A percentile compares a stretch with the other conserved stretches of the same genome.
Evolutionary conservation across 2,888 invertebrate species (phyloP).

Genomic region (Lasioglossum morio): DNA sequence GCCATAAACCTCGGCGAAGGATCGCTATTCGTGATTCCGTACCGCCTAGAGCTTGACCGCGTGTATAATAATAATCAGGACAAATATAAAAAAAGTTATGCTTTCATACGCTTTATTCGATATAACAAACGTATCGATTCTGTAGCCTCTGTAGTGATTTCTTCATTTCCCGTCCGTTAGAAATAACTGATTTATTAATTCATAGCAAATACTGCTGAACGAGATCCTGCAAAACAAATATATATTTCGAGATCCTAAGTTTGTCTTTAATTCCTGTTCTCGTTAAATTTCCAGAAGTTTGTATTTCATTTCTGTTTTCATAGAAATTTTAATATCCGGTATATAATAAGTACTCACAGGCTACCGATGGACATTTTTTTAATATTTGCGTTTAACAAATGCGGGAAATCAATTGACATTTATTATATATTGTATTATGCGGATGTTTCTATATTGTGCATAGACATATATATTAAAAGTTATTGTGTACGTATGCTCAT

Average conservation of each 20-base stretch:
- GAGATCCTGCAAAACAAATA: background rate
- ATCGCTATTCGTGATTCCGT: conserved; percentile 20
- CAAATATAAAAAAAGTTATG: background rate
- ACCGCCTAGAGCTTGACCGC: conserved; percentile 1
- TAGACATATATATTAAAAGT: background rate
- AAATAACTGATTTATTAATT: background rate
- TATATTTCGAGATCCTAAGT: background rate
- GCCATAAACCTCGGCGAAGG: conserved; percentile 44
- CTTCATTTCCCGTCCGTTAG: background rate
- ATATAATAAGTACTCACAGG: background rate
- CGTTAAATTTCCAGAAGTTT: background rate
- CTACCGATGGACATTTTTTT: background rate
- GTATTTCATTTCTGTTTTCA: background rate
- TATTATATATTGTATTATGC: background rate
- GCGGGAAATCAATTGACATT: no score
- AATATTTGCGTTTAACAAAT: background rate
- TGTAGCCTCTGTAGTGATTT: background rate
- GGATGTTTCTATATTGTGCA: background rate
- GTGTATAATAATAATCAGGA: background rate
- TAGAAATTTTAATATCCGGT: background rate
- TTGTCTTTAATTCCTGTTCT: background rate
- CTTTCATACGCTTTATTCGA: background rate
- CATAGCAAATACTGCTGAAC: background rate
- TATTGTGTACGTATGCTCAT: background rate
- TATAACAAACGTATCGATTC: background rate